A percentile compares a stretch with the other conserved stretches of the same genome.
These are phyloP conservation scores for Rhinella marina DNA, from an alignment of 2,797 vertebrate species.

Conservation along the genomic window DNA sequence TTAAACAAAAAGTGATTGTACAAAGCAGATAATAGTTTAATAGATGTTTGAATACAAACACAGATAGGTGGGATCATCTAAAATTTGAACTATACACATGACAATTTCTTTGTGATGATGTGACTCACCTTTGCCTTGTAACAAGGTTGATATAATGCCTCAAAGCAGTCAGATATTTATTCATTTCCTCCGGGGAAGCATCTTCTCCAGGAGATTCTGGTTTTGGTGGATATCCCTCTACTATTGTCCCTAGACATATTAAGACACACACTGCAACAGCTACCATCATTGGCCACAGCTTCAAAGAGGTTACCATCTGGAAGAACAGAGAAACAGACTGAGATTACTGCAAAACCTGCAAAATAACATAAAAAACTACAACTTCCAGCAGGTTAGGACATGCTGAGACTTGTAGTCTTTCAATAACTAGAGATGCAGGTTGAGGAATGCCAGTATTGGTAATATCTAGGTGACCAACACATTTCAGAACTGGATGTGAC, in stretches of 20 bases:
- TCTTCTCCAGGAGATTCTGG: slow-evolving; percentile 83
- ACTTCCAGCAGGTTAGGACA: background rate
- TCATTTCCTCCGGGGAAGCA: slow-evolving; percentile 85
- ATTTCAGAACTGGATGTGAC: background rate
- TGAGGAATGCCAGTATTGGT: background rate
- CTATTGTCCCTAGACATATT: slow-evolving; percentile 78
- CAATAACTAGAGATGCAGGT: background rate
- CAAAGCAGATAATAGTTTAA: background rate
- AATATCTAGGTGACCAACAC: background rate
- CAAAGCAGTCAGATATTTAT: slow-evolving; percentile 85
- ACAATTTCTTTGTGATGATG: background rate
- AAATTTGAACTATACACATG: no score
- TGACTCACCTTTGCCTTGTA: slow-evolving; percentile 86
- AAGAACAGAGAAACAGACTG: background rate
- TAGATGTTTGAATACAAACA: background rate
- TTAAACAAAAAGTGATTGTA: background rate
- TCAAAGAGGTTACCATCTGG: slow-evolving; percentile 78
- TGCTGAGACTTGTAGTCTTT: background rate
- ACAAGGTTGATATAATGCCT: slow-evolving; percentile 93
- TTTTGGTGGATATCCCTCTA: slow-evolving; percentile 86
- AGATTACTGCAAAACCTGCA: background rate
- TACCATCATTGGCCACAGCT: slow-evolving; percentile 75
- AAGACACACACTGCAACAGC: slow-evolving; percentile 77
- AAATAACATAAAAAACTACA: background rate
- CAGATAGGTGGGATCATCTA: background rate